These are phyloP conservation scores for Chascanopsetta lugubris DNA, from an alignment of 2,113 vertebrate species.

Conservation along the genomic window DNA sequence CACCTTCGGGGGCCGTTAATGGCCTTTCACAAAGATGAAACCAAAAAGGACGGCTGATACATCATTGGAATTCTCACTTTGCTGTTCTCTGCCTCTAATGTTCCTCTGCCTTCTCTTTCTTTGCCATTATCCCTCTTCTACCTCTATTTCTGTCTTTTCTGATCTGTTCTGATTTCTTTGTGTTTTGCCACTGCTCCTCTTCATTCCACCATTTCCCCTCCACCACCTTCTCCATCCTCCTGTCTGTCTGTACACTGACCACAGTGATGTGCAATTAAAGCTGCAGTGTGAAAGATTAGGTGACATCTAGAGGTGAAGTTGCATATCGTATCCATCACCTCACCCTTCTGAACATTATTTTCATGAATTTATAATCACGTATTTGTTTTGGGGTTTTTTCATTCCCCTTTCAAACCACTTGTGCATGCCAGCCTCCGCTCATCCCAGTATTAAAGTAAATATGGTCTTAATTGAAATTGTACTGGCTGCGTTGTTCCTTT, in stretches of 20 bases:
- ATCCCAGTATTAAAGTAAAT: too few species aligned
- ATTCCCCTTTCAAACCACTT: too few species aligned
- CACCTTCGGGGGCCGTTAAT: constrained; percentile 58
- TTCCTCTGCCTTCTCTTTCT: constrained; percentile 15
- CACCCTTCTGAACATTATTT: too few species aligned
- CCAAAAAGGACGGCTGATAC: constrained; percentile 30
- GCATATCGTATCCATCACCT: too few species aligned
- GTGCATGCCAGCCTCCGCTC: too few species aligned
- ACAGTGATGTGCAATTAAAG: too few species aligned
- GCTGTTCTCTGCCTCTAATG: constrained; percentile 35
- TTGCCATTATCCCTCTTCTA: background rate
- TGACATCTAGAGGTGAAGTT: too few species aligned
- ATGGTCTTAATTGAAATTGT: too few species aligned
- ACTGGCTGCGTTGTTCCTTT: too few species aligned
- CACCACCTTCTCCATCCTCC: background rate
- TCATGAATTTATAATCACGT: too few species aligned
- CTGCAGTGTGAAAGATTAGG: too few species aligned
- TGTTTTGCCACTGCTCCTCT: background rate
- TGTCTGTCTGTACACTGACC: background rate
- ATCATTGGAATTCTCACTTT: constrained; percentile 33
- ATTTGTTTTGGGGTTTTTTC: too few species aligned
- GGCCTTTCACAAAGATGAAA: constrained; percentile 54
- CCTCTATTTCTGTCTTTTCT: constrained; percentile 1
- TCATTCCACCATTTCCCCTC: background rate
- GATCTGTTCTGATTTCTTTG: constrained; percentile 7